phyloP scores from a whole-genome alignment of 2,797 vertebrate genomes.

The Etheostoma nigrum region DNA sequence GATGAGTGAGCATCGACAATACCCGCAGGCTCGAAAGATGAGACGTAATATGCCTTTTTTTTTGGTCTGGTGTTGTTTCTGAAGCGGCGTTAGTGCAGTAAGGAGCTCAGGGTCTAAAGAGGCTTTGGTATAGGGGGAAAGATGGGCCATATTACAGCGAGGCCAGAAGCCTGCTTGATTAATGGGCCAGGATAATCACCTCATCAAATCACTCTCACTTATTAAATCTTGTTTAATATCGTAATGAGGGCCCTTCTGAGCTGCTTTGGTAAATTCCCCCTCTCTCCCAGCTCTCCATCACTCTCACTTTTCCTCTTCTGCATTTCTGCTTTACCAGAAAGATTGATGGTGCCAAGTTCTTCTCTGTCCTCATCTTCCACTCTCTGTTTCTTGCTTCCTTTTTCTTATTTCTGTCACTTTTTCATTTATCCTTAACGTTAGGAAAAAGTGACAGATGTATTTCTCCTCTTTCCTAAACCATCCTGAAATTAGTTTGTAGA shows the following conservation, averaged over 20 bases:
- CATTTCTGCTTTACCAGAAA: conserved; percentile 82
- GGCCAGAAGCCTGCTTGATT: conserved; percentile 97
- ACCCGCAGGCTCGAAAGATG: conserved; percentile 73
- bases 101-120: conserved; percentile 96
- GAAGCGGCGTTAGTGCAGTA: conserved; percentile 90
- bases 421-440: conserved; percentile 20
- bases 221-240: conserved; percentile 99
- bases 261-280: conserved; percentile 94
- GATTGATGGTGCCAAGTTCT: conserved; percentile 58
- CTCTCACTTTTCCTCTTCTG: conserved; percentile 85
- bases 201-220: conserved; percentile 99
- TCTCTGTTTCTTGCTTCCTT: conserved; percentile 44
- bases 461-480: conserved; percentile 17
- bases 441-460: conserved; percentile 12
- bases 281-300: conserved; percentile 61
- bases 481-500: conserved; percentile 28
- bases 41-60: conserved; percentile 73
- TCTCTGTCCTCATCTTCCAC: conserved; percentile 39
- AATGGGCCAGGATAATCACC: conserved; percentile 97
- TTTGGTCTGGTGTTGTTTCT: conserved; percentile 73
- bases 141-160: conserved; percentile 93
- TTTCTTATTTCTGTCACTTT: conserved; percentile 31
- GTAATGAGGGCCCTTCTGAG: conserved; percentile 98
- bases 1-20: conserved; percentile 73
- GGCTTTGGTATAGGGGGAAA: conserved; percentile 91